Base-by-base conservation (phyloP, 2,888 invertebrate species). In the Quadroppia sp. region DNA sequence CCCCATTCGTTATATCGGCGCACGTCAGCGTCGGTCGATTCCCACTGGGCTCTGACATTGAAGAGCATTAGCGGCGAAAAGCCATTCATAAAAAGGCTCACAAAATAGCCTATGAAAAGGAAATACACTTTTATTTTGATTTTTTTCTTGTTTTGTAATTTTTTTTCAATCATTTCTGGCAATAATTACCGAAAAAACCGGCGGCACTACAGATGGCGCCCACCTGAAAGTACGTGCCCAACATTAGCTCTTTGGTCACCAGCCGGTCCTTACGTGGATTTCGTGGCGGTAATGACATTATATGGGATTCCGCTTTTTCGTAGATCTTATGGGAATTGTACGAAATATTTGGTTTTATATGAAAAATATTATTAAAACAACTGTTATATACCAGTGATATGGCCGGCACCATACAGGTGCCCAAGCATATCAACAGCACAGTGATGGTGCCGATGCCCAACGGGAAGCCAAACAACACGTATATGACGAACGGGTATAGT, bases 161-260 rank as follows among this genome's bases (percentile, higher is more conserved):
- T n/a, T n/a, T n/a, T n/a, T n/a, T n/a, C 99, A 99, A 79, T 98
- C 99, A 84, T 98, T 98, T 84, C 98, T n/a, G n/a, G n/a, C n/a
- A n/a, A n/a, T n/a, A n/a, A n/a, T 99, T 99, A 74, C 94, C 93
- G 86, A 98, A 85, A 82, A 86, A 86, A 13, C 86, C 86, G 73
- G 84, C 84, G 1, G 83, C n/a, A n/a, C n/a, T n/a, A n/a, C n/a
- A n/a, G n/a, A n/a, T n/a, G n/a, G n/a, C 85, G 76, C 86, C 86
- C 78, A 86, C 85, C 81, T 99, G 98, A 81, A 98, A 97, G 85
- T 98, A 99, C 76, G 98, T 95, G 92, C 99, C 95, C 78, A 96
- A 95, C 85, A 99, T 13, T 3, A 74, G 42, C 6, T 45, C 23
- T 9, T 45, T 23, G 6, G 40, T 87, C 82, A 78, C 87, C 83